These are phyloP conservation scores for Paramisgurnus dabryanus DNA, from an alignment of 2,113 vertebrate species.

Conservation along the genomic window DNA sequence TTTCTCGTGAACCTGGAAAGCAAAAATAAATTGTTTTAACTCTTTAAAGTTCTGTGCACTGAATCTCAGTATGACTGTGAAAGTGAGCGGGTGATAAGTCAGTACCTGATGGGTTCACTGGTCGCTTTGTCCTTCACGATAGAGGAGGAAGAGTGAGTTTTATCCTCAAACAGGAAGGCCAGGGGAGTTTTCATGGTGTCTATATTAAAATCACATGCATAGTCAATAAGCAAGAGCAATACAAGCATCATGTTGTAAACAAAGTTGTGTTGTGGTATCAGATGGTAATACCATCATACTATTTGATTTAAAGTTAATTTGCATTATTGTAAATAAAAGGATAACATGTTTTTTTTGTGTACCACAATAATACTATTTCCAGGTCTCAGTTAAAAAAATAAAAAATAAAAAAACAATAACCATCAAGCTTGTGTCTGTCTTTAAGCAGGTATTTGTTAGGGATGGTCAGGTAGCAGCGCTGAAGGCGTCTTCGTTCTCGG, in stretches of 20 bases:
- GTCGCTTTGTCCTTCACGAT: slow-evolving; percentile 99
- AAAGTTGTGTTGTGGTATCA: too few species aligned
- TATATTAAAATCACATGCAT: slow-evolving; percentile 54
- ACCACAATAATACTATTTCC: too few species aligned
- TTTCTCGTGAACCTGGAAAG: slow-evolving; percentile 87
- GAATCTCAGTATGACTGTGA: background rate
- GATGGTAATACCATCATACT: too few species aligned
- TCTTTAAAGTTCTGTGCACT: background rate
- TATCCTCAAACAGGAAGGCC: slow-evolving; percentile 95
- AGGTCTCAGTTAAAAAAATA: background rate
- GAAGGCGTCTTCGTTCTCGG: slow-evolving; percentile 89
- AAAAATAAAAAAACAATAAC: slow-evolving; percentile 64
- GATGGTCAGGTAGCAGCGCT: slow-evolving; percentile 95
- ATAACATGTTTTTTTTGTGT: too few species aligned
- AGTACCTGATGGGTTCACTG: slow-evolving; percentile 95
- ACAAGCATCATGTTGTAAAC: background rate
- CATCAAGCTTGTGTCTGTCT: slow-evolving; percentile 89
- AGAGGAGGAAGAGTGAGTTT: slow-evolving; percentile 95
- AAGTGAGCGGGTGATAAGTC: too few species aligned
- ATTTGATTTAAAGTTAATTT: too few species aligned
- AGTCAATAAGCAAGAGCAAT: background rate
- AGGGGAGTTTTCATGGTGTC: slow-evolving; percentile 84
- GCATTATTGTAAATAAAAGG: too few species aligned
- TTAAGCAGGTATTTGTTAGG: slow-evolving; percentile 97
- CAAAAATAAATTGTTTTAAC: slow-evolving; percentile 4